Evolutionary conservation across 1,140 invertebrate species (phyloP).

Genomic region (Drosophila aff.): DNA sequence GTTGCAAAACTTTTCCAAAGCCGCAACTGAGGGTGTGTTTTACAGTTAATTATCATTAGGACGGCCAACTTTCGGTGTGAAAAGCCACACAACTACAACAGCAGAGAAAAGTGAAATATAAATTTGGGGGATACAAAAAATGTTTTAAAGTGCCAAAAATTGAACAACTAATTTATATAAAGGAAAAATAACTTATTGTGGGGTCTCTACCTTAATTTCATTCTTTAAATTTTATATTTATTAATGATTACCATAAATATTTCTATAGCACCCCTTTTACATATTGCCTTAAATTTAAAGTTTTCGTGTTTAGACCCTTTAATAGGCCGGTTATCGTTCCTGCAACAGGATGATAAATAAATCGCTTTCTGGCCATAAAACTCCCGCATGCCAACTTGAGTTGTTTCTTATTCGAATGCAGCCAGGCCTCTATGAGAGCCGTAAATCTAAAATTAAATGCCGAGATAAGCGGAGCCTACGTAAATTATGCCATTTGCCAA

Average conservation of each 20-base stretch:
- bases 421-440: constrained; percentile 28
- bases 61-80: constrained; percentile 10
- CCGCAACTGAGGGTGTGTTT: constrained; percentile 26
- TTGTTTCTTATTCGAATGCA: constrained; percentile 30
- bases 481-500: constrained; percentile 65
- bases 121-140: background rate
- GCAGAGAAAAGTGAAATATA: background rate
- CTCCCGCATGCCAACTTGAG: constrained; percentile 30
- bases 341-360: constrained; percentile 37
- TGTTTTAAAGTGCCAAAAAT: background rate
- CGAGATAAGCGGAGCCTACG: constrained; percentile 58
- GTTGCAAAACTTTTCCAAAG: constrained; percentile 36
- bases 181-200: too few relatives aligned
- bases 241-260: background rate
- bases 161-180: background rate
- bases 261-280: background rate
- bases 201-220: background rate
- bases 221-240: background rate
- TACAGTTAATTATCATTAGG: constrained; percentile 40
- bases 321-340: background rate
- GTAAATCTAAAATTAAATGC: constrained; percentile 73
- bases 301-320: background rate
- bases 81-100: background rate
- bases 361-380: constrained; percentile 32
- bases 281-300: background rate